These are phyloP conservation scores for Eupithecia exiguata DNA, from an alignment of 2,888 invertebrate genomes.

Conservation along the genomic window DNA sequence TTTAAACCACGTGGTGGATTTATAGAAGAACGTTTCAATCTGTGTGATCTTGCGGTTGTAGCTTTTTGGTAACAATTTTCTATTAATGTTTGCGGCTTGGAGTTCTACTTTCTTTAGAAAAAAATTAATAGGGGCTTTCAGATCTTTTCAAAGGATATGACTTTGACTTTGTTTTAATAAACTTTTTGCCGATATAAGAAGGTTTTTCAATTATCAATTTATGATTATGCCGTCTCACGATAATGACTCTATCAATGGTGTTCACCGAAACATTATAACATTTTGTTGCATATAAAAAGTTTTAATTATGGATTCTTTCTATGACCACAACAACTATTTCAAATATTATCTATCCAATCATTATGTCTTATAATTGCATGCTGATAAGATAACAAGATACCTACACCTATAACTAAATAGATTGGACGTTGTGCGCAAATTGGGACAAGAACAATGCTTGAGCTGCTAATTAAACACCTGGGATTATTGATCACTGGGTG, in stretches of 20 bases:
- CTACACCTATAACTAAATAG: conserved; percentile 1
- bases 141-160: not conserved
- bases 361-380: not conserved
- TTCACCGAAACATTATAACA: not conserved
- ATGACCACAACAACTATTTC: not conserved
- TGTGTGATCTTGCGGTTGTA: conserved; percentile 68
- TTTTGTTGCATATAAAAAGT: not conserved
- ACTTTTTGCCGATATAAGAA: not conserved
- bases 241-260: not conserved
- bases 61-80: conserved; percentile 57
- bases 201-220: not conserved
- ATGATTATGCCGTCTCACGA: not conserved
- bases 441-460: conserved; percentile 26
- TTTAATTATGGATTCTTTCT: not conserved
- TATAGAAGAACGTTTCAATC: conserved; percentile 78
- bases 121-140: not conserved
- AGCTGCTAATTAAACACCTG: conserved; percentile 71
- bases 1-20: conserved; percentile 76
- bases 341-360: not conserved
- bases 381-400: not conserved
- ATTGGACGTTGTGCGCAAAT: conserved; percentile 24
- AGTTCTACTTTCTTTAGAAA: conserved; percentile 39
- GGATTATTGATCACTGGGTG: conserved; percentile 61
- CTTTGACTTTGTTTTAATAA: not conserved
- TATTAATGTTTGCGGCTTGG: conserved; percentile 53